These are phyloP conservation scores for Diprion similis DNA, from an alignment of 1,140 invertebrate genomes.

Conservation along the genomic window DNA sequence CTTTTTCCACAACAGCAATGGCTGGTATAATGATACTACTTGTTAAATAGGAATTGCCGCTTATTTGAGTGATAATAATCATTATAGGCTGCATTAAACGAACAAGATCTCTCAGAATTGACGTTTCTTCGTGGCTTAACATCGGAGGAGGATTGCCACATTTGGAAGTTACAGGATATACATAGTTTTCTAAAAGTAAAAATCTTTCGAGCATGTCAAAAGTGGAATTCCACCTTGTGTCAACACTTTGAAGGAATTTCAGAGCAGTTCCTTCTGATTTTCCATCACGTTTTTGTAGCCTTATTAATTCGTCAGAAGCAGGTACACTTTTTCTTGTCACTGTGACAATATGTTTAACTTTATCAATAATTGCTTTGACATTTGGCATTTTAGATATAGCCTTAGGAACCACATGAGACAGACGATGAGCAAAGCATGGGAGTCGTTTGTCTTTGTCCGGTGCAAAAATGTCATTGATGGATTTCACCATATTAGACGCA, in stretches of 20 bases:
- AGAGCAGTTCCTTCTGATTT: slow-evolving; percentile 27
- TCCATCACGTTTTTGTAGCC: slow-evolving; percentile 26
- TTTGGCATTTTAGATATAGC: not conserved
- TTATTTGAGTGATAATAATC: slow-evolving; percentile 52
- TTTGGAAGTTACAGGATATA: slow-evolving; percentile 44
- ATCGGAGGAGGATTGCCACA: slow-evolving; percentile 45
- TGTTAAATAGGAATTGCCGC: slow-evolving; percentile 52
- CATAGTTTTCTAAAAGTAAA: slow-evolving; percentile 38
- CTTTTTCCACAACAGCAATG: slow-evolving; percentile 44
- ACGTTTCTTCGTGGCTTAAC: slow-evolving; percentile 43
- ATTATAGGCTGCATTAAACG: slow-evolving; percentile 46
- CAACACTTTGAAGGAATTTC: slow-evolving; percentile 37
- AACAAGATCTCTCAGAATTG: slow-evolving; percentile 37
- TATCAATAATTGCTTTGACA: slow-evolving; percentile 2
- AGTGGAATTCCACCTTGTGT: slow-evolving; percentile 48
- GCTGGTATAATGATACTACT: slow-evolving; percentile 53
- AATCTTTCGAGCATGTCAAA: slow-evolving; percentile 53
- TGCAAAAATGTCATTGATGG: slow-evolving; percentile 49
- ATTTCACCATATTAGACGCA: slow-evolving; percentile 49
- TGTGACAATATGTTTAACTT: slow-evolving; percentile 24
- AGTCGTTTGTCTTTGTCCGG: not conserved
- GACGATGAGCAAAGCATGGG: slow-evolving; percentile 22
- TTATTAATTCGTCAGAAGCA: slow-evolving; percentile 29
- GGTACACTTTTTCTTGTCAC: slow-evolving; percentile 18
- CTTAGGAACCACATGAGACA: not conserved